These are phyloP conservation scores for Subacronicta megacephala DNA, from an alignment of 2,888 invertebrate species.

Conservation along the genomic window DNA sequence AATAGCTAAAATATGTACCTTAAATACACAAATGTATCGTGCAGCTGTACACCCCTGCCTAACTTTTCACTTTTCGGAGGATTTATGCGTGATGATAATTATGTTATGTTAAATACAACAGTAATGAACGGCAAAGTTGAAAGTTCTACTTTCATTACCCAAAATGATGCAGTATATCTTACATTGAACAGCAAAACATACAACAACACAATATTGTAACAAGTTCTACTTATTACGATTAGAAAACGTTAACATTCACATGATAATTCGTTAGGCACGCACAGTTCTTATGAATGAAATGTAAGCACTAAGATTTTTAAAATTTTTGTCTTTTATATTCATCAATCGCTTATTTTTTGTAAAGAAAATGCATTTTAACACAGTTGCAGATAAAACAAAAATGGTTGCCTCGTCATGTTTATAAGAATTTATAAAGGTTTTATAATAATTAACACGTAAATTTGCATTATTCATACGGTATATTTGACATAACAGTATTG, in stretches of 20 bases:
- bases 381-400: conserved; percentile 15
- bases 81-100: too few relatives aligned
- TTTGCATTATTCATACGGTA: too few relatives aligned
- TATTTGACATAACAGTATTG: neutral
- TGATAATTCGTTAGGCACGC: conserved; percentile 40
- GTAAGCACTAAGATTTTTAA: conserved; percentile 47
- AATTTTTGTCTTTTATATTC: conserved; percentile 64
- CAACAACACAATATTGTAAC: neutral
- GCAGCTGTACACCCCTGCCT: too few relatives aligned
- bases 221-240: conserved; percentile 26
- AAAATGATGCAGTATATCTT: too few relatives aligned
- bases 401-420: conserved; percentile 13
- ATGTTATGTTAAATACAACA: too few relatives aligned
- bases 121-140: too few relatives aligned
- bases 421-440: neutral
- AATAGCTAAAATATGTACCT: conserved; percentile 17
- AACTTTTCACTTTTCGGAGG: too few relatives aligned
- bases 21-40: too few relatives aligned
- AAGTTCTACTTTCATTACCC: too few relatives aligned
- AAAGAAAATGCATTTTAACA: conserved; percentile 51
- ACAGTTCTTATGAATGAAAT: too few relatives aligned
- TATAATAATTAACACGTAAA: too few relatives aligned
- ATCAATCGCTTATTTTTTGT: conserved; percentile 48
- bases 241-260: conserved; percentile 46
- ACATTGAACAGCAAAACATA: too few relatives aligned